A percentile compares a stretch with the other conserved stretches of the same genome.
These are phyloP conservation scores for Drosophila monieri DNA, from an alignment of 2,888 invertebrate genomes.

Conservation along the genomic window DNA sequence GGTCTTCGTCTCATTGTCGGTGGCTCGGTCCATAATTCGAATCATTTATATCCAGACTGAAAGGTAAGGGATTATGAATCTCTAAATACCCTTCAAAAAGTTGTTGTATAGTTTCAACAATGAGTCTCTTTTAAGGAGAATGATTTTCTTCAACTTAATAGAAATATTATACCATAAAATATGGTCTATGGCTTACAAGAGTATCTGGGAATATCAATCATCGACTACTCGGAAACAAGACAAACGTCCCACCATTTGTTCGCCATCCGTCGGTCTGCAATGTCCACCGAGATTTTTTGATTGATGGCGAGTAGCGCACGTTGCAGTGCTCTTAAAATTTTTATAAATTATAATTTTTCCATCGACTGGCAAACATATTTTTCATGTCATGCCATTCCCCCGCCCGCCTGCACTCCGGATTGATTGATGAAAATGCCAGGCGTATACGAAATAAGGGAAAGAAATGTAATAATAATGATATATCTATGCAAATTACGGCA, in stretches of 20 bases:
- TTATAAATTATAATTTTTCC: conserved; percentile 80
- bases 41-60: conserved; percentile 53
- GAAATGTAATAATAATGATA: conserved; percentile 75
- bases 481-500: conserved; percentile 74
- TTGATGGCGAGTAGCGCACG: conserved; percentile 70
- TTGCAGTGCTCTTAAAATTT: conserved; percentile 73
- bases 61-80: background rate
- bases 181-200: too few species aligned
- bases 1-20: conserved; percentile 25
- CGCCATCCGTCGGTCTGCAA: conserved; percentile 32
- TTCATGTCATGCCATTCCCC: conserved; percentile 64
- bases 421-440: conserved; percentile 73
- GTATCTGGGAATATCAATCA: background rate
- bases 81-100: background rate
- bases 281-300: conserved; percentile 72
- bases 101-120: too few species aligned
- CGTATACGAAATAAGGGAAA: conserved; percentile 52
- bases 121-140: too few species aligned
- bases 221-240: conserved; percentile 14
- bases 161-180: too few species aligned
- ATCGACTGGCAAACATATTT: conserved; percentile 70
- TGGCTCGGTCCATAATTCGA: conserved; percentile 24
- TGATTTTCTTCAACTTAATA: too few species aligned
- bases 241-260: conserved; percentile 32
- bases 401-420: conserved; percentile 33